Evolutionary conservation across 2,888 invertebrate species (phyloP), one percentile per base, ranked within the genome.

Genomic region (Thymelicus lineola): DNA sequence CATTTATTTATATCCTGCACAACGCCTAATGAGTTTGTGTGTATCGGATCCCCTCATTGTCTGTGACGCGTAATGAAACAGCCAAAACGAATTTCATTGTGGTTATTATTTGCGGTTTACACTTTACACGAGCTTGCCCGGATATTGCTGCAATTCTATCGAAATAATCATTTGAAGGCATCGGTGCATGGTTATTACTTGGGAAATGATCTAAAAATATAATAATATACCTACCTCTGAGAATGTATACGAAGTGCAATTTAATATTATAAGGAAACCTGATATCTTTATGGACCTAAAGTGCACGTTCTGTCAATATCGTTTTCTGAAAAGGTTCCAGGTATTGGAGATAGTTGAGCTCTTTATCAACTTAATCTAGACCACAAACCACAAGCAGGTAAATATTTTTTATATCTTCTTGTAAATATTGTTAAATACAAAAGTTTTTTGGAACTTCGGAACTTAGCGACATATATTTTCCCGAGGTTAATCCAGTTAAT

Each of bases 21-120:
- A 36, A 61, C 20, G 35, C 62, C 55, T 66, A 68, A 71, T 71
- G 68, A 69, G 72, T 69, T 69, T 69, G 58, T 63, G 69, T 57
- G 69, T 72, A 85, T 78, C 76, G 80, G 79, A 83, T 83, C 79
- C 81, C 82, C 86, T 82, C 83, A 82, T 36, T 82, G 85, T 82
- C 79, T 82, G 90, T 76, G 88, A 88, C 85, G 84, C 83, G 82
- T 87, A 88, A 89, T 89, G 87, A 87, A 87, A 86, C 81, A 78
- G 79, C 82, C 84, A 77, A 84, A 84, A 76, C 82, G 80, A 83
- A 87, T 87, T 88, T 86, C 84, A 82, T 82, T 83, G 85, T 78
- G 83, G 86, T 81, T 81, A 81, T 86, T 85, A 89, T 89, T 90
- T 89, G 90, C 83, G 89, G 88, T 83, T 79, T 62, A 48, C 38